Evolutionary conservation across 2,888 invertebrate species (phyloP).

Genomic region (Tiphia femorata): DNA sequence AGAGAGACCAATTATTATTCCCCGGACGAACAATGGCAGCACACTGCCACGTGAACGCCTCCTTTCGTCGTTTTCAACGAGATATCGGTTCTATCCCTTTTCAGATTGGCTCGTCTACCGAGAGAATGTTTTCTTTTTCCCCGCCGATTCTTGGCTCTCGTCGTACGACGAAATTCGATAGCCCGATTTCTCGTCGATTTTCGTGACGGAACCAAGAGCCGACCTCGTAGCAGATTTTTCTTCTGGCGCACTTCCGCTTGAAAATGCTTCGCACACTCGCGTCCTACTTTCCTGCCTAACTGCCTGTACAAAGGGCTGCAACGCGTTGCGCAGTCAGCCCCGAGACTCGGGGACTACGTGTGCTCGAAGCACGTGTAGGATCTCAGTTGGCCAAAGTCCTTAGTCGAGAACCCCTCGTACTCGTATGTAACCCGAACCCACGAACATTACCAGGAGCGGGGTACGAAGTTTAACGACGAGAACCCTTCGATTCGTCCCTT

Average conservation of each 20-base stretch:
- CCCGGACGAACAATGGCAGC: conserved; percentile 43
- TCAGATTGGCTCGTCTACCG: conserved; percentile 14
- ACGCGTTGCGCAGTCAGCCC: too few relatives aligned
- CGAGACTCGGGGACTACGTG: too few relatives aligned
- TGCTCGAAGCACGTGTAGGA: too few relatives aligned
- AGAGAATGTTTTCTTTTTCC: conserved; percentile 2
- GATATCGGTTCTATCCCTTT: conserved; percentile 21
- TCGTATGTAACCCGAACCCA: too few relatives aligned
- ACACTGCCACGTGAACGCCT: conserved; percentile 20
- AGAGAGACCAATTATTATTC: conserved; percentile 54
- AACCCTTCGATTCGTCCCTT: too few relatives aligned
- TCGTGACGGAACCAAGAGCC: neutral
- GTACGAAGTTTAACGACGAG: too few relatives aligned
- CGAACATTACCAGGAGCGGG: too few relatives aligned
- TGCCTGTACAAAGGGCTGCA: too few relatives aligned
- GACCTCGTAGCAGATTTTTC: too few relatives aligned
- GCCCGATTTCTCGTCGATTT: conserved; percentile 23
- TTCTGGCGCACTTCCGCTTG: neutral
- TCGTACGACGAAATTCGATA: conserved; percentile 19
- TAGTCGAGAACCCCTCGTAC: too few relatives aligned
- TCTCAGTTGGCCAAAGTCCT: too few relatives aligned
- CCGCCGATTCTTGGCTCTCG: conserved; percentile 15
- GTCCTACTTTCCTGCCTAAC: too few relatives aligned
- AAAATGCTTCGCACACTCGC: neutral
- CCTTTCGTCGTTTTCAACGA: conserved; percentile 18